Percentiles rank a stretch among this genome's conserved stretches.
Evolutionary conservation across 2,888 invertebrate species (phyloP).

Genomic region (Ichneumoninae sp.): DNA sequence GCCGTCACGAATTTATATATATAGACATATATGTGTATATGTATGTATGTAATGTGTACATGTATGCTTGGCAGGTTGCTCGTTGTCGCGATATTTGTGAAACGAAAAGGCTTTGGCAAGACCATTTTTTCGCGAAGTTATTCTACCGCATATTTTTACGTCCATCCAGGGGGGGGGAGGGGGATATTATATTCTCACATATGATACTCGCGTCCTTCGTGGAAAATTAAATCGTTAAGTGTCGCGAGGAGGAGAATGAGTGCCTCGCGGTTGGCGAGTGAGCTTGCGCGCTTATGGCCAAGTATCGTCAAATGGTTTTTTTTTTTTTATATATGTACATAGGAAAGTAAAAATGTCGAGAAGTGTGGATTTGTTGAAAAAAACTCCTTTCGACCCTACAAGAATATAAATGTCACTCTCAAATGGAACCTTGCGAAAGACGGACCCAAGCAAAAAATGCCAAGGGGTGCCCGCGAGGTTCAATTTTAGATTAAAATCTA

Average conservation of each 20-base stretch:
- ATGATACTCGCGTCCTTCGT: neutral
- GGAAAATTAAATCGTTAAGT: neutral
- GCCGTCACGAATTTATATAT: neutral
- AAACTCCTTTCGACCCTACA: too few relatives aligned
- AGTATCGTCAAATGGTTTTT: conserved; percentile 6
- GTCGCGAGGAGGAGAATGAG: neutral
- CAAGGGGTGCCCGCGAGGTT: too few relatives aligned
- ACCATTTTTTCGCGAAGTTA: conserved; percentile 35
- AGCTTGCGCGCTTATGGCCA: neutral
- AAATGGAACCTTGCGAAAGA: too few relatives aligned
- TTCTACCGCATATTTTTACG: conserved; percentile 23
- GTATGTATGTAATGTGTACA: neutral
- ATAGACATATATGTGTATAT: neutral
- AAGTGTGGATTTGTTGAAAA: too few relatives aligned
- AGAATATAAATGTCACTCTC: too few relatives aligned
- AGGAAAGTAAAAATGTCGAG: too few relatives aligned
- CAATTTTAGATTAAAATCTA: too few relatives aligned
- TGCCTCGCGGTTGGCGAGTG: neutral
- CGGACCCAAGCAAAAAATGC: too few relatives aligned
- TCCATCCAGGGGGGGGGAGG: neutral
- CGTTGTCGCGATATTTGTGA: conserved; percentile 12
- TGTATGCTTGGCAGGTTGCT: neutral
- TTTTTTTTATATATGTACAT: too few relatives aligned
- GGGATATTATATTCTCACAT: neutral
- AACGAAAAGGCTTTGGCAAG: conserved; percentile 6